A percentile compares a stretch with the other conserved stretches of the same genome.
phyloP scores from a whole-genome alignment of 2,888 invertebrate species.

The Anagyrus pseudococci region DNA sequence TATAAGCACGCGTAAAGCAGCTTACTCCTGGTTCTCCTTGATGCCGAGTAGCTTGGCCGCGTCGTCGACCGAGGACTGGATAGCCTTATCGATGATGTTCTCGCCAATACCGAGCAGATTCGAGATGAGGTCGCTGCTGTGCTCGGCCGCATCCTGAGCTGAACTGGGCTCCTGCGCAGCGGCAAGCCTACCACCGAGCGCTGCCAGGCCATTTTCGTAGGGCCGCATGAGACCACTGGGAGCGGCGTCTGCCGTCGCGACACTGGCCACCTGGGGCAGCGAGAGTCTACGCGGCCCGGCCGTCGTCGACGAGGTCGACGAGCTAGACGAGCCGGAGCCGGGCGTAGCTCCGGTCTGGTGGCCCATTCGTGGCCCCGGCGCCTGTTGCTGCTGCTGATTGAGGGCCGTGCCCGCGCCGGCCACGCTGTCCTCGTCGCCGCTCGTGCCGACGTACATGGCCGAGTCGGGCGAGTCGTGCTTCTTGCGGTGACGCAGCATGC shows the following conservation, averaged over 20 bases:
- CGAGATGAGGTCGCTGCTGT: constrained; percentile 81
- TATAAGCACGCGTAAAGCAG: too few relatives aligned
- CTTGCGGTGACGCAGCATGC: constrained; percentile 91
- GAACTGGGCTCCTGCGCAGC: constrained; percentile 25
- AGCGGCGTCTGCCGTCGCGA: constrained; percentile 56
- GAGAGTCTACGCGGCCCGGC: too few relatives aligned
- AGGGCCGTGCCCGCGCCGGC: not conserved
- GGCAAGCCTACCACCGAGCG: constrained; percentile 51
- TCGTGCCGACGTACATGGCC: constrained; percentile 65
- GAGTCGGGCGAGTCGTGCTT: constrained; percentile 77
- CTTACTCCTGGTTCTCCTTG: constrained; percentile 67
- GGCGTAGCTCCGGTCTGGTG: constrained; percentile 23
- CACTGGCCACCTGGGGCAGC: constrained; percentile 52
- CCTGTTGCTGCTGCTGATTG: constrained; percentile 58
- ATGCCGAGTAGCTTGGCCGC: constrained; percentile 89
- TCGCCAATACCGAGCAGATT: constrained; percentile 89
- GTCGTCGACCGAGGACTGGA: constrained; percentile 83
- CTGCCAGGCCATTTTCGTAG: constrained; percentile 55
- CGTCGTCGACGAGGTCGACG: too few relatives aligned
- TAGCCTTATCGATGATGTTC: constrained; percentile 82
- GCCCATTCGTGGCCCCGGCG: constrained; percentile 63
- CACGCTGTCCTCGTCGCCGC: constrained; percentile 64
- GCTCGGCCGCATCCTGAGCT: constrained; percentile 61
- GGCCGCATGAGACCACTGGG: constrained; percentile 52
- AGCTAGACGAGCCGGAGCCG: too few relatives aligned